Conservation (phyloP, 2,888 invertebrate genomes). For the Dryadula phaetusa region DNA sequence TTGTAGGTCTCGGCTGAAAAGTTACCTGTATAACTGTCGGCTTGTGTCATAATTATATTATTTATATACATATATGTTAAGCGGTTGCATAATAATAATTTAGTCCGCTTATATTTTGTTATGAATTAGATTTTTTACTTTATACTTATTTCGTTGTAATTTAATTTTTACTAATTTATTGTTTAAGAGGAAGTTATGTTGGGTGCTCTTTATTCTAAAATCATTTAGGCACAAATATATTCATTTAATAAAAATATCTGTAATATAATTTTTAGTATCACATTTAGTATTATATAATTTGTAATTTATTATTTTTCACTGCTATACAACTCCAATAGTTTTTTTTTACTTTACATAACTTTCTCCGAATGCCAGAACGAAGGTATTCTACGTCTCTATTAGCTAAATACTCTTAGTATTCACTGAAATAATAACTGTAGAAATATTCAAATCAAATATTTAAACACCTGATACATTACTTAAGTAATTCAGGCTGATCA, state of each 20-base stretch:
- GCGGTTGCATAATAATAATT: constrained; percentile 30
- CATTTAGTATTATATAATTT: constrained; percentile 23
- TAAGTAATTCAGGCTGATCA: neutral
- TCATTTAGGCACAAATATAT: constrained; percentile 42
- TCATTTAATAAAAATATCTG: constrained; percentile 19
- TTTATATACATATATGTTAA: constrained; percentile 28
- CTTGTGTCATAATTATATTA: constrained; percentile 36
- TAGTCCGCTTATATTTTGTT: constrained; percentile 21
- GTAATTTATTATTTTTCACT: constrained; percentile 31
- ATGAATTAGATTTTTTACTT: constrained; percentile 4
- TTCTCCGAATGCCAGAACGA: neutral
- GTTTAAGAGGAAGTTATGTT: constrained; percentile 4
- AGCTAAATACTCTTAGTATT: neutral
- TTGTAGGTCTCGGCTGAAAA: constrained; percentile 5
- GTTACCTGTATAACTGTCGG: constrained; percentile 39
- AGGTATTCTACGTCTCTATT: neutral
- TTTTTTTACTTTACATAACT: neutral
- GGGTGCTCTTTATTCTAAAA: constrained; percentile 39
- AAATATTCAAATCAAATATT: neutral
- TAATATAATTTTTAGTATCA: constrained; percentile 11
- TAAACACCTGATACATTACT: neutral
- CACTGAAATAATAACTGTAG: neutral
- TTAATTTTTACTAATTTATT: constrained; percentile 6
- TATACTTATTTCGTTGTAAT: constrained; percentile 30
- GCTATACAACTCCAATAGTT: neutral